These are phyloP conservation scores for Azorinus chamasolen DNA, from an alignment of 2,888 invertebrate genomes.

Conservation along the genomic window DNA sequence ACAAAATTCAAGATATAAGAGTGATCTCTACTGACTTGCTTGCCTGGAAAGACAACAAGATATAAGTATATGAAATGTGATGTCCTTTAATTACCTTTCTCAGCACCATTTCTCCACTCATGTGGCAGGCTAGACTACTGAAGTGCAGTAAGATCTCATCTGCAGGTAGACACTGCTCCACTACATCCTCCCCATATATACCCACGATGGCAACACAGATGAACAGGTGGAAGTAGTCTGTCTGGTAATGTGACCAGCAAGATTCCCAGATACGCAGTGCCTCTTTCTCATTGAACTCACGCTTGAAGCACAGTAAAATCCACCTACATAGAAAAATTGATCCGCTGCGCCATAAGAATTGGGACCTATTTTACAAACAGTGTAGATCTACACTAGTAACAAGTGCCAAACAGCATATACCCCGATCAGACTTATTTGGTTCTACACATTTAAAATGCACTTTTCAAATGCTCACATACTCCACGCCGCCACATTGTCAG, in stretches of 20 bases:
- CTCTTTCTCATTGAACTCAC: constrained; percentile 96
- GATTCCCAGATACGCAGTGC: constrained; percentile 98
- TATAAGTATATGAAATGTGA: background rate
- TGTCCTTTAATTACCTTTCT: constrained; percentile 89
- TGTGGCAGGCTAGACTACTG: constrained; percentile 98
- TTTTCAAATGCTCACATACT: too few species aligned
- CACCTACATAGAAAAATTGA: constrained; percentile 88
- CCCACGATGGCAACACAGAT: constrained; percentile 96
- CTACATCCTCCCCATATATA: constrained; percentile 94
- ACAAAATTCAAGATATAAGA: too few species aligned
- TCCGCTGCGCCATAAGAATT: too few species aligned
- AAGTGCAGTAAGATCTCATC: constrained; percentile 98
- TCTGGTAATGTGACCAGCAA: constrained; percentile 98
- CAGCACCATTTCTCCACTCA: constrained; percentile 96
- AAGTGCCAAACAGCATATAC: too few species aligned
- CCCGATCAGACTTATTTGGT: too few species aligned
- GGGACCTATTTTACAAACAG: too few species aligned
- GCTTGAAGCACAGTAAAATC: constrained; percentile 95
- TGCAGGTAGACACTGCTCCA: constrained; percentile 95
- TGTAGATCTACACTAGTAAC: too few species aligned
- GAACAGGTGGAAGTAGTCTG: constrained; percentile 98
- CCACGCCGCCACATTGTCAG: too few species aligned
- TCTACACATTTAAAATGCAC: too few species aligned
- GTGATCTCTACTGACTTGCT: too few species aligned
- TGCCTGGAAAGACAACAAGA: too few species aligned